Conservation (phyloP, 2,113 vertebrate genomes). For the Forbesichthys papilliferus region DNA sequence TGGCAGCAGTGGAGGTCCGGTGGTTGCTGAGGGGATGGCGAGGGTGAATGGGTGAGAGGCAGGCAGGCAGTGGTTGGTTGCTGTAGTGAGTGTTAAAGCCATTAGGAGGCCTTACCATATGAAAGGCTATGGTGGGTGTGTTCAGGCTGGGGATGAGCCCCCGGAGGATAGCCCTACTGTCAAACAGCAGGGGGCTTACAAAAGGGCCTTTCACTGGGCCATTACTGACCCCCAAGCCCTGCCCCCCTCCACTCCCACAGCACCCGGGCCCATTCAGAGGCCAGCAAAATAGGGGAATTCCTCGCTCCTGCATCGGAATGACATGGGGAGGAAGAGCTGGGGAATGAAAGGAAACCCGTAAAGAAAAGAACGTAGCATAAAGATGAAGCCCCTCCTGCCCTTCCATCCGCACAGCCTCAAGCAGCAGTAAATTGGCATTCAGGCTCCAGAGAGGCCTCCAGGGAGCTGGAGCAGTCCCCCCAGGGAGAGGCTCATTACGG, state of each 20-base stretch:
- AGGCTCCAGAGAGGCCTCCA: conserved; percentile 2
- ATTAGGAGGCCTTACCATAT: conserved; percentile 85
- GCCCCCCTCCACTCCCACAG: conserved; percentile 28
- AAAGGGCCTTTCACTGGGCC: conserved; percentile 76
- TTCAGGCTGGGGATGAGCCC: conserved; percentile 78
- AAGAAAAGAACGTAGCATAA: conserved; percentile 17
- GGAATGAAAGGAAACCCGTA: conserved; percentile 9
- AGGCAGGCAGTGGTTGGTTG: conserved; percentile 36
- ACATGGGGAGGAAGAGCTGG: conserved; percentile 41
- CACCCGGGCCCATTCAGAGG: conserved; percentile 50
- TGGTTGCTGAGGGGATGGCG: conserved; percentile 48
- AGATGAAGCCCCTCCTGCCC: background rate
- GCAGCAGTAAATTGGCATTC: conserved; percentile 22
- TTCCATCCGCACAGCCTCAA: no score
- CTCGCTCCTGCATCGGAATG: conserved; percentile 65
- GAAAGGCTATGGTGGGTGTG: conserved; percentile 81
- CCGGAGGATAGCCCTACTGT: conserved; percentile 80
- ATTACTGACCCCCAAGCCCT: conserved; percentile 26
- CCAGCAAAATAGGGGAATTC: conserved; percentile 58
- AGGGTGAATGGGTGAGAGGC: conserved; percentile 30
- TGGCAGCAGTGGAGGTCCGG: conserved; percentile 48
- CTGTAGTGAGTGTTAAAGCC: conserved; percentile 73
- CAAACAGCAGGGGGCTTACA: conserved; percentile 81
- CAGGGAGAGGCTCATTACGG: conserved; percentile 42
- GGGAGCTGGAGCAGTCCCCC: conserved; percentile 25